Conservation (phyloP, 2,888 invertebrate species). For the Drosophila austrosaltans region DNA sequence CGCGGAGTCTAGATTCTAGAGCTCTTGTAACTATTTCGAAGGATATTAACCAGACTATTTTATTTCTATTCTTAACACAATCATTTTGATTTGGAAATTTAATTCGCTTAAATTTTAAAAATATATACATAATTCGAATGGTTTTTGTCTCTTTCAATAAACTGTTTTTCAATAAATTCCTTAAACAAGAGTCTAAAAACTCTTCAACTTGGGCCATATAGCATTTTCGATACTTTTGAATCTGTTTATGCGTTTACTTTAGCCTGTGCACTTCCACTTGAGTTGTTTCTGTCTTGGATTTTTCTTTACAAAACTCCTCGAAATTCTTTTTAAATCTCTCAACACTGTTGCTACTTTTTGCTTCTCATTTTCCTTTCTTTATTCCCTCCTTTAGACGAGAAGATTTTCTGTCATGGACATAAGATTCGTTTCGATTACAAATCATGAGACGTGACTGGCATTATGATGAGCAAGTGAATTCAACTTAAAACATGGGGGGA, state of each 20-base stretch:
- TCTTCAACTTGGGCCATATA: background rate
- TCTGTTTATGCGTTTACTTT: background rate
- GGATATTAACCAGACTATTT: no score
- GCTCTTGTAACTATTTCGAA: no score
- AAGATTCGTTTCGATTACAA: conserved; percentile 77
- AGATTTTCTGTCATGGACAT: conserved; percentile 68
- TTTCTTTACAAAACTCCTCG: background rate
- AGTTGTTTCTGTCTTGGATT: background rate
- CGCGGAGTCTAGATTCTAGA: no score
- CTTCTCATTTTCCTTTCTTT: background rate
- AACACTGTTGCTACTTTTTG: conserved; percentile 56
- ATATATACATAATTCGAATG: no score
- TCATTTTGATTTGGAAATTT: no score
- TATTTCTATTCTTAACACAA: no score
- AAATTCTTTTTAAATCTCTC: conserved; percentile 27
- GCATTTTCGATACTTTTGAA: background rate
- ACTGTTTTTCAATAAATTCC: no score
- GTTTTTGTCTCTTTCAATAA: no score
- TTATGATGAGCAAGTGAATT: conserved; percentile 21
- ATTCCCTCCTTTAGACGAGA: conserved; percentile 6
- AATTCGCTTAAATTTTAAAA: no score
- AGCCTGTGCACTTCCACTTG: conserved; percentile 1
- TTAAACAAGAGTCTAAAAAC: no score
- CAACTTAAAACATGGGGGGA: conserved; percentile 8
- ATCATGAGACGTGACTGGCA: conserved; percentile 74